Base-by-base conservation (phyloP, 2,797 vertebrate species). In the Phylloscopus collybita region DNA sequence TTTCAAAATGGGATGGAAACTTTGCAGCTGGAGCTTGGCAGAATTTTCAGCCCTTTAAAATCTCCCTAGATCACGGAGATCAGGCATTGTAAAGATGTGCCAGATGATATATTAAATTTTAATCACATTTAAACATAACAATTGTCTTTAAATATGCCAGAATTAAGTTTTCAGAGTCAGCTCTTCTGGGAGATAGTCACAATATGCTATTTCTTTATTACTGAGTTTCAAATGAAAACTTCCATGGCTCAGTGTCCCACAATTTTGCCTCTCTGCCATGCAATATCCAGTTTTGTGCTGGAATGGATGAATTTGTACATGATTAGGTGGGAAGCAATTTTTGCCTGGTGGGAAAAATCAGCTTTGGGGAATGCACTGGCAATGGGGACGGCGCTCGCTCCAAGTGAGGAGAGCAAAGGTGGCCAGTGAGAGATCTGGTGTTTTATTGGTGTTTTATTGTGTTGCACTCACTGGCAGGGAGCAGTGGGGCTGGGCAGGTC, bases 61-160 rank as follows among this genome's bases (percentile, higher is more conserved):
- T 81, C 80, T 91, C 60, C 0, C 66, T 70, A 79, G 75, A 94
- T 88, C 90, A 78, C 10, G 0, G 8, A 78, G 57, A 95, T 89
- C 70, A 94, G 60, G 53, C 49, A 53, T 12, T 87, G 81, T 53
- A 80, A 93, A 92, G 72, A 94, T 54, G n/a, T 90, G 85, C 82
- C 91, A 96, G 72, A 86, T 62, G 21, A 94, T 56, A 90, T 75
- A 95, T 92, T 81, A 90, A 86, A 94, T 86, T 94, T 83, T 92
- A 92, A 90, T 95, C 51, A 81, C 21, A 6, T 76, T 86, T 53
- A 20, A 91, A 81, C 51, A 14, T 5, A 92, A 81, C 64, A 64
- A 11, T 9, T 36, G n/a, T 54, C 67, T 67, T 93, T 84, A 75
- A 92, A 64, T 53, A 34, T 0, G 3, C 22, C 61, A 81, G 59